Evolutionary conservation across 2,113 vertebrate species (phyloP), one percentile per base, ranked within the genome.

Genomic region (Panthera tigris): DNA sequence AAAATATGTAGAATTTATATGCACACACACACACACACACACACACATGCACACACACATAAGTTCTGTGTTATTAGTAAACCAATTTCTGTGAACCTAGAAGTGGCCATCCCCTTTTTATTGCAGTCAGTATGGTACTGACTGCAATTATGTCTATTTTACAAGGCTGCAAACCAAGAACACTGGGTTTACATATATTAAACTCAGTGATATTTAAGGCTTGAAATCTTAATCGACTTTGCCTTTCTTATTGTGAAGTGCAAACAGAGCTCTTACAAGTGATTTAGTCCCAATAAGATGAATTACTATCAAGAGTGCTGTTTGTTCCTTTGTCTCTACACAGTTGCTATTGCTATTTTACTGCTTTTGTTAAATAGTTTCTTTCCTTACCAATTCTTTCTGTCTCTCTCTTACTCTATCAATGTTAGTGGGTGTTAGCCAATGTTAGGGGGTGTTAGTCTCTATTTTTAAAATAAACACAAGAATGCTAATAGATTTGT

Each of bases 201-300:
- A 85, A 91, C 50, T 15, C n/a, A 76, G 25, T 89, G 79, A 89
- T 93, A 96, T 71, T 95, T 91, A 71, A 93, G 16, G 27, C 52
- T 92, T 86, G 29, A 95, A 82, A 69, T 85, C 36, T 89, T 86
- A 71, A 89, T 92, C 4, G 25, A 88, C 78, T 86, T 93, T 92
- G 50, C 4, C n/a, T 68, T 96, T 45, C 29, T 95, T 63, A 36
- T 65, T 80, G 76, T 95, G 71, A 89, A 82, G 27, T 16, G 66
- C 33, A 86, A 91, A 85, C 25, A 76, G 36, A 33, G 10, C 33
- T 89, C 50, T 84, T 89, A 48, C 27, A 52, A 61, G 73, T 82
- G 78, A 86, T 57, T 96, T 55, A 68, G 61, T 85, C 89, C 65
- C 41, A 91, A 12, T 61, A 63, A 86, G 33, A 89, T 85, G 48